Evolutionary conservation across 2,113 vertebrate genomes (phyloP).

Genomic region (Isichthys henryi): DNA sequence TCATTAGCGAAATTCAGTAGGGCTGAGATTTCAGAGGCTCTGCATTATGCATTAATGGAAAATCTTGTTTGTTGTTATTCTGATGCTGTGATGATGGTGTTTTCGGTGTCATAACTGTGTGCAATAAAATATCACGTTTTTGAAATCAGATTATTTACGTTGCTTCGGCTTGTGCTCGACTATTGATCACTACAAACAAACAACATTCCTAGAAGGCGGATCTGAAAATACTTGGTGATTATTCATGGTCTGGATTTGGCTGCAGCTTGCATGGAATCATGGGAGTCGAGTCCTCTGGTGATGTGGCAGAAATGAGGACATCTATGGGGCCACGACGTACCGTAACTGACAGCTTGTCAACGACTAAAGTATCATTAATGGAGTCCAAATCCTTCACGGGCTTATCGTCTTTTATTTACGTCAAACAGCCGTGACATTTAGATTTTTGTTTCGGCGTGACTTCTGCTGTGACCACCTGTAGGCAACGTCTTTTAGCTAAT

Average conservation of each 20-base stretch:
- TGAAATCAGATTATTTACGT: not conserved
- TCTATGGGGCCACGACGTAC: not conserved
- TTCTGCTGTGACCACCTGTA: slow-evolving; percentile 30
- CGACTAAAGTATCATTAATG: slow-evolving; percentile 42
- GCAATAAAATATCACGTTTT: not conserved
- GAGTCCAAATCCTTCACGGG: slow-evolving; percentile 64
- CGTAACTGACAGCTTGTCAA: not conserved
- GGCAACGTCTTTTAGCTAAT: not conserved
- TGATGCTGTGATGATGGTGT: not conserved
- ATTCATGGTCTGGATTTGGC: not conserved
- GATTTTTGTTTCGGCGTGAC: slow-evolving; percentile 47
- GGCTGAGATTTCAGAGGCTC: not conserved
- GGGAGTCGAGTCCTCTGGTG: not conserved
- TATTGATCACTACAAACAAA: not conserved
- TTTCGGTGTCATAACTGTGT: not conserved
- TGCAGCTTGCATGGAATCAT: not conserved
- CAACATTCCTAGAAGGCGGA: not conserved
- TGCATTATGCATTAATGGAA: not conserved
- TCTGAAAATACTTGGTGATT: not conserved
- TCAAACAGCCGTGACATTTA: slow-evolving; percentile 55
- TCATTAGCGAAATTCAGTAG: not conserved
- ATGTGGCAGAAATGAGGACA: not conserved
- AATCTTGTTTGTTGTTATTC: not conserved
- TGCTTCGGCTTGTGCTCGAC: not conserved
- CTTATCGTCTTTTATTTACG: slow-evolving; percentile 67